Percentiles rank a stretch among this genome's conserved stretches.
Evolutionary conservation across 1,140 invertebrate species (phyloP).

Genomic region (Drosophila gunungcola): DNA sequence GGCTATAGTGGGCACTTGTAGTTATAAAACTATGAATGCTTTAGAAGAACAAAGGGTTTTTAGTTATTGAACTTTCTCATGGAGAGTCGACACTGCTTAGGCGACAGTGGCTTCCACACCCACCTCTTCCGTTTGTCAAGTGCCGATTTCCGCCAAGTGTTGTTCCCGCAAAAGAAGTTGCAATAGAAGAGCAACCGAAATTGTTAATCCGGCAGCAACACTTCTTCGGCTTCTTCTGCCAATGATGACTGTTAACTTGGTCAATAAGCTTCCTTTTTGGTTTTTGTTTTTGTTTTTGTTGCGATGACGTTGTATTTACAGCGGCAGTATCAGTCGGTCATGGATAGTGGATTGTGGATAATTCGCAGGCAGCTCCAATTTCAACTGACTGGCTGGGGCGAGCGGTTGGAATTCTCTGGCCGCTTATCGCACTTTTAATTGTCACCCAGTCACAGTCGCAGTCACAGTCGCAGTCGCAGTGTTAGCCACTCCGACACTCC

Average conservation of each 20-base stretch:
- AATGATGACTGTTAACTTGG: not conserved
- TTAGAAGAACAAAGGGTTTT: too few relatives aligned
- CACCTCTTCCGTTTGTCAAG: constrained; percentile 41
- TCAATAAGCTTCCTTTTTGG: not conserved
- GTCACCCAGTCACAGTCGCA: constrained; percentile 22
- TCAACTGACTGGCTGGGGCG: constrained; percentile 33
- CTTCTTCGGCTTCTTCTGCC: constrained; percentile 23
- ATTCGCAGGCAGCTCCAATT: constrained; percentile 71
- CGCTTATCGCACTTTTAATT: constrained; percentile 43
- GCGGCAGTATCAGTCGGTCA: constrained; percentile 3
- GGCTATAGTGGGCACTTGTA: constrained; percentile 4
- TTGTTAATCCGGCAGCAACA: not conserved
- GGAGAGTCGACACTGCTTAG: too few relatives aligned
- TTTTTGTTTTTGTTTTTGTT: not conserved
- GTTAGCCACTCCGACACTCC: constrained; percentile 5
- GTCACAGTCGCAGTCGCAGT: constrained; percentile 8
- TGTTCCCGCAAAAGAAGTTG: not conserved
- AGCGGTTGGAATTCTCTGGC: constrained; percentile 32
- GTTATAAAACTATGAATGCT: too few relatives aligned
- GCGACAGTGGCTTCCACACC: constrained; percentile 11
- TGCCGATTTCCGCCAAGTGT: constrained; percentile 28
- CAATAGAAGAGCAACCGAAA: not conserved
- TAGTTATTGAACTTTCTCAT: too few relatives aligned
- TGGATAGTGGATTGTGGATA: constrained; percentile 20
- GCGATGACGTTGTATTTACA: constrained; percentile 47